A percentile compares a stretch with the other conserved stretches of the same genome.
These are phyloP conservation scores for Drosophila macrospina DNA, from an alignment of 2,888 invertebrate species.

Conservation along the genomic window DNA sequence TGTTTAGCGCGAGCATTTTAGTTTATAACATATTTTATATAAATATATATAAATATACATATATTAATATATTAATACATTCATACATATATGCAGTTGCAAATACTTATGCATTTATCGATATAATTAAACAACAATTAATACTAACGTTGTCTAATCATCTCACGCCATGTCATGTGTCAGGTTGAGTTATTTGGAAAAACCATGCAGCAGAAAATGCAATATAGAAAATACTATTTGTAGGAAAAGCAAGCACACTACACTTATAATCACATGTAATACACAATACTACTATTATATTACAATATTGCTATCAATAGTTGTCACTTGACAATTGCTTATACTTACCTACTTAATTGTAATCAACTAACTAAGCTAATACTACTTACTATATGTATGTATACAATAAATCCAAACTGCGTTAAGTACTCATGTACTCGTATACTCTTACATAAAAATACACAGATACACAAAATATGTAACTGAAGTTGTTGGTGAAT, in stretches of 20 bases:
- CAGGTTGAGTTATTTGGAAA: slow-evolving; percentile 43
- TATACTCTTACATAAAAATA: slow-evolving; percentile 41
- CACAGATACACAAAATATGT: slow-evolving; percentile 63
- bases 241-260: slow-evolving; percentile 2
- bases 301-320: slow-evolving; percentile 13
- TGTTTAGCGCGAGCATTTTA: slow-evolving; percentile 71
- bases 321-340: slow-evolving; percentile 26
- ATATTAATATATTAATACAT: slow-evolving; percentile 3
- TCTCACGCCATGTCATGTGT: slow-evolving; percentile 60
- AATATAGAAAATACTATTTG: slow-evolving; percentile 13
- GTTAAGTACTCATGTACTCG: slow-evolving; percentile 42
- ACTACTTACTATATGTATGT: slow-evolving; percentile 26
- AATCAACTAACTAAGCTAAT: slow-evolving; percentile 35
- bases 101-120: slow-evolving; percentile 23
- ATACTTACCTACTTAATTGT: slow-evolving; percentile 22
- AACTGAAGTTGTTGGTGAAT: slow-evolving; percentile 80
- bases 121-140: slow-evolving; percentile 18
- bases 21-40: slow-evolving; percentile 12
- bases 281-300: slow-evolving; percentile 7
- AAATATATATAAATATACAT: slow-evolving; percentile 12
- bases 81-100: slow-evolving; percentile 12
- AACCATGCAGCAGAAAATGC: slow-evolving; percentile 19
- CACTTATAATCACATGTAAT: slow-evolving; percentile 7
- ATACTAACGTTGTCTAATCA: slow-evolving; percentile 40
- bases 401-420: slow-evolving; percentile 43